These are phyloP conservation scores for Amphiprion percula DNA, from an alignment of 2,113 vertebrate species.

Conservation along the genomic window DNA sequence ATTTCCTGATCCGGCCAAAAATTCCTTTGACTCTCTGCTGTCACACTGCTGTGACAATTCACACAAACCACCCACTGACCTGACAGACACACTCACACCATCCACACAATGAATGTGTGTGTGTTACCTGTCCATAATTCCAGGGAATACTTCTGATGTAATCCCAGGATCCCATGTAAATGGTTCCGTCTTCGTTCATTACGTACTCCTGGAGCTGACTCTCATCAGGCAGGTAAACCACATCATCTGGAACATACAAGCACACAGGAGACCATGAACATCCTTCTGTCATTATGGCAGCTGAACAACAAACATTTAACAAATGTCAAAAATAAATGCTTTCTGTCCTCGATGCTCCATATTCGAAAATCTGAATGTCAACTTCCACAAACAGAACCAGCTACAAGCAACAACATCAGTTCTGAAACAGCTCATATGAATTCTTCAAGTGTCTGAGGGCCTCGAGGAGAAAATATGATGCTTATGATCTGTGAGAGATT, in stretches of 20 bases:
- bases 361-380: no score
- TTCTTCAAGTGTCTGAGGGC: no score
- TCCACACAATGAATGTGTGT: conserved; percentile 4
- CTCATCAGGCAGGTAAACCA: conserved; percentile 87
- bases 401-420: no score
- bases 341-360: no score
- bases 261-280: not conserved
- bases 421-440: no score
- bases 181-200: conserved; percentile 88
- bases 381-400: no score
- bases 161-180: conserved; percentile 87
- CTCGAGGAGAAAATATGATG: no score
- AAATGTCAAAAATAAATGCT: no score
- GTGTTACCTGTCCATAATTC: conserved; percentile 91
- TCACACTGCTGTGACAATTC: conserved; percentile 71
- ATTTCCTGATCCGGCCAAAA: conserved; percentile 28
- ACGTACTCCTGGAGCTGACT: conserved; percentile 88
- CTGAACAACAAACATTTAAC: no score
- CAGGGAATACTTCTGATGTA: conserved; percentile 83
- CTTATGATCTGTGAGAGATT: no score
- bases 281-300: not conserved
- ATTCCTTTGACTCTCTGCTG: not conserved
- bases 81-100: not conserved
- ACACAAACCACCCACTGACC: conserved; percentile 51
- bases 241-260: conserved; percentile 80